Evolutionary conservation across 1,140 invertebrate species (phyloP).

Genomic region (Pristionchus pacificus): DNA sequence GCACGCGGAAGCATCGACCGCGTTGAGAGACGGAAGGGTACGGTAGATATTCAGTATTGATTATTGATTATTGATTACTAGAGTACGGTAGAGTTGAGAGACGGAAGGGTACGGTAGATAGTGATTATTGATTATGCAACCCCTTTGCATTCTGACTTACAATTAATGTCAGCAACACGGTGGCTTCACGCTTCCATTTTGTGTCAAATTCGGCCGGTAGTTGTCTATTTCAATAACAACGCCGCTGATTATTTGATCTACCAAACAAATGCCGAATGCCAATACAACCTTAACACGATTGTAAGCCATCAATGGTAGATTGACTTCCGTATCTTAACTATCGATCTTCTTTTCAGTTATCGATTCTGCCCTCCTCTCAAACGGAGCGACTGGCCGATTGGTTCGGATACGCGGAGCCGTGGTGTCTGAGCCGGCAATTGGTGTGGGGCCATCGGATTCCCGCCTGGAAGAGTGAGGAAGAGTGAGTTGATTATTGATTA

Average conservation of each 20-base stretch:
- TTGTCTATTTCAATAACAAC: no score
- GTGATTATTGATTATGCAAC: no score
- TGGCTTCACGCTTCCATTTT: no score
- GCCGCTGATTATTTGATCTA: no score
- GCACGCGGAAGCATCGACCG: slow-evolving; percentile 73
- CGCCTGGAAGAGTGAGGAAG: slow-evolving; percentile 64
- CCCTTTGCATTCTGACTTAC: no score
- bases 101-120: no score
- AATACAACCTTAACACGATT: no score
- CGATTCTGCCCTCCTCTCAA: slow-evolving; percentile 84
- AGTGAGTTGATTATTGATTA: slow-evolving; percentile 60
- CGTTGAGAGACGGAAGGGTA: slow-evolving; percentile 61
- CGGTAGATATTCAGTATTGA: slow-evolving; percentile 63
- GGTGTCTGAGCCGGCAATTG: slow-evolving; percentile 70
- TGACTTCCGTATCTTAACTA: neutral
- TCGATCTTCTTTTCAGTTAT: slow-evolving; percentile 68
- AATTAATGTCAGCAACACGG: no score
- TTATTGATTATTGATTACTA: slow-evolving; percentile 1
- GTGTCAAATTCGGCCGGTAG: no score
- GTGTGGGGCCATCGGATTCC: slow-evolving; percentile 99
- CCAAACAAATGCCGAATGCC: no score
- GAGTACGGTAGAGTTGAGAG: no score
- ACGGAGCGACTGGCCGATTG: slow-evolving; percentile 88
- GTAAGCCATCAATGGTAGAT: no score
- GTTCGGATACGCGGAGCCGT: slow-evolving; percentile 77